A percentile compares a stretch with the other conserved stretches of the same genome.
These are phyloP conservation scores for Patiria miniata DNA, from an alignment of 35 echinoderm and acorn worm species.

Conservation along the genomic window DNA sequence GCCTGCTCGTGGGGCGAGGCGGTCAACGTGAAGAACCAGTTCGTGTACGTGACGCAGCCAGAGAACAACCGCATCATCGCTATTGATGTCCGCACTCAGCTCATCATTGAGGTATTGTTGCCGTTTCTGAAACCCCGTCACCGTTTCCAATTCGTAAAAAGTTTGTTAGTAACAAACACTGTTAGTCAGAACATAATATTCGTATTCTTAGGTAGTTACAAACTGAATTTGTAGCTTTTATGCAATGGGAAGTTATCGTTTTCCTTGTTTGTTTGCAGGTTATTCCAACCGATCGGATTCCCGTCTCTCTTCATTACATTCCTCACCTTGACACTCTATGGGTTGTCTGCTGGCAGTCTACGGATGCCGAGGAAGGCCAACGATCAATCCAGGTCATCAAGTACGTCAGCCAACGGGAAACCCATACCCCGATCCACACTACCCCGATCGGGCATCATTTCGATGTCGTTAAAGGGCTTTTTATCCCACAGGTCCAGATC, in stretches of 20 bases:
- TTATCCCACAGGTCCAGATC: conserved; percentile 73
- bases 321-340: conserved; percentile 73
- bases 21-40: conserved; percentile 66
- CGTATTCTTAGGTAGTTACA: no score
- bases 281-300: conserved; percentile 64
- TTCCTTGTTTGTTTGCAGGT: conserved; percentile 44
- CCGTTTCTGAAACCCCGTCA: no score
- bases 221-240: no score
- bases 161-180: background rate
- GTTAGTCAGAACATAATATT: background rate
- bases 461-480: conserved; percentile 68
- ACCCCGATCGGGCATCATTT: conserved; percentile 73
- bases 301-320: conserved; percentile 71
- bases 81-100: conserved; percentile 55
- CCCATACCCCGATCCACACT: conserved; percentile 78
- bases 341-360: conserved; percentile 69
- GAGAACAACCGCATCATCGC: conserved; percentile 74
- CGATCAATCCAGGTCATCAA: conserved; percentile 80
- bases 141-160: no score
- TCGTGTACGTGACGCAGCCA: conserved; percentile 88
- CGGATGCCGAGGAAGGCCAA: conserved; percentile 48
- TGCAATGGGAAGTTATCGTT: no score
- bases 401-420: conserved; percentile 50
- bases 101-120: conserved; percentile 80
- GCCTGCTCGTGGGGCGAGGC: conserved; percentile 76